These are phyloP conservation scores for Capricornis sumatraensis DNA, from an alignment of 2,113 vertebrate genomes.

Conservation along the genomic window DNA sequence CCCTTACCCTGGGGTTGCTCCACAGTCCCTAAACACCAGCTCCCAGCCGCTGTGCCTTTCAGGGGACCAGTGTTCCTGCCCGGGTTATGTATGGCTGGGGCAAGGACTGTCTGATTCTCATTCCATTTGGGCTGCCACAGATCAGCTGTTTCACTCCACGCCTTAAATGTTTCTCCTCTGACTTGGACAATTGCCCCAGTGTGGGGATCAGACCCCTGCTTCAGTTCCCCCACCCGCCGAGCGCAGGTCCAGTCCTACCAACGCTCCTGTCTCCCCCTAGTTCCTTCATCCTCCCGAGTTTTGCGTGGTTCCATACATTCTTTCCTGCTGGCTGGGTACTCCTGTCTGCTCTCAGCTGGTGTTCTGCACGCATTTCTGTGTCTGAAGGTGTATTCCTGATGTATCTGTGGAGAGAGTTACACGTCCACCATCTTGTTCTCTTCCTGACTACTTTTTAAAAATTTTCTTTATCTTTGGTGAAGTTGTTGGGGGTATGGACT, in stretches of 20 bases:
- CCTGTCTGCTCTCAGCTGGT: not conserved
- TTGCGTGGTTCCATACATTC: not conserved
- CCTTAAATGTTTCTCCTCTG: not conserved
- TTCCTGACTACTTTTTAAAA: not conserved
- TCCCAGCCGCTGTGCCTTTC: not conserved
- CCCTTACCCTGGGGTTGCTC: not conserved
- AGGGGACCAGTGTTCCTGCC: not conserved
- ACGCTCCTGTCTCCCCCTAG: not conserved
- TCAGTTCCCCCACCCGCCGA: accelerated
- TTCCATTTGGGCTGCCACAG: not conserved
- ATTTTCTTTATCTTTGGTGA: not conserved
- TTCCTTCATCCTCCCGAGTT: not conserved
- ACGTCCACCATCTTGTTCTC: not conserved
- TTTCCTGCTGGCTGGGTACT: not conserved
- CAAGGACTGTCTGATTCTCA: not conserved
- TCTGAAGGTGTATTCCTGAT: not conserved
- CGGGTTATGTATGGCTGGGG: not conserved
- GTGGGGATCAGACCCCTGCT: not conserved
- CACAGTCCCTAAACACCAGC: not conserved
- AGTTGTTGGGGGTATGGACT: not conserved
- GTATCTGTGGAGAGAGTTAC: not conserved
- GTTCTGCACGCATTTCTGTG: not conserved
- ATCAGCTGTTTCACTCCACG: not conserved
- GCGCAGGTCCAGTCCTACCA: not conserved
- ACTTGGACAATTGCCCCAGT: not conserved